Evolutionary conservation across 2,888 invertebrate species (phyloP), one percentile per base, ranked within the genome.

Genomic region (Trissolcus japonicus): DNA sequence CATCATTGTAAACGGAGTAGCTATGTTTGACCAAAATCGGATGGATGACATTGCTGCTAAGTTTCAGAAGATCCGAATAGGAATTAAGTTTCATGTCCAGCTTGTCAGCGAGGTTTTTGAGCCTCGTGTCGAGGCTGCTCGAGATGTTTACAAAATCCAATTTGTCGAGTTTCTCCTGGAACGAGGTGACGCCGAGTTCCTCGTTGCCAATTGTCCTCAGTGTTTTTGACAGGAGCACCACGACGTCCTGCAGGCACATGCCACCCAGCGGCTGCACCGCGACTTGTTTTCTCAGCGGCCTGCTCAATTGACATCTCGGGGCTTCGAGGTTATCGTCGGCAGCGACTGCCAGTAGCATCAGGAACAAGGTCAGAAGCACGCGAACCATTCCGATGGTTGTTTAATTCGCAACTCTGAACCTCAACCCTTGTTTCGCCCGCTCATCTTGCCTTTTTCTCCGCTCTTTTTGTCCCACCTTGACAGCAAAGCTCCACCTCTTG

Each of bases 201-300:
- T 86, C 85, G 25, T 86, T 84, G 19, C 83, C 82, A 16, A 87
- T 82, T 1, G 79, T 73, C 0, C 80, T 71, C 11, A 85, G 71
- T 4, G 82, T 80, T 65, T 84, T 84, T 1, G 89, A 88, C 16
- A 89, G 67, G 14, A 83, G 83, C n/a, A 81, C 51, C 3, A 87
- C 86, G 43, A 87, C 85, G 51, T 89, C 87, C 59, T 86, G 82
- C n/a, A 89, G 77, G 66, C 88, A 89, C 71, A 84, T 85, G 29
- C 88, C 89, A 48, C 83, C 83, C 9, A 89, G 72, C 11, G 88
- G 86, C 66, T 84, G 83, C 1, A 86, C 86, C 55, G 86, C 84
- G 43, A 88, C 86, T 73, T 89, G 89, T 51, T 89, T 89, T 6
- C 87, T 82, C 4, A 83, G 61, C 0, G 86, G 82, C 61, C 83